Evolutionary conservation across 2,113 vertebrate species (phyloP).

Genomic region (Hylia prasina): DNA sequence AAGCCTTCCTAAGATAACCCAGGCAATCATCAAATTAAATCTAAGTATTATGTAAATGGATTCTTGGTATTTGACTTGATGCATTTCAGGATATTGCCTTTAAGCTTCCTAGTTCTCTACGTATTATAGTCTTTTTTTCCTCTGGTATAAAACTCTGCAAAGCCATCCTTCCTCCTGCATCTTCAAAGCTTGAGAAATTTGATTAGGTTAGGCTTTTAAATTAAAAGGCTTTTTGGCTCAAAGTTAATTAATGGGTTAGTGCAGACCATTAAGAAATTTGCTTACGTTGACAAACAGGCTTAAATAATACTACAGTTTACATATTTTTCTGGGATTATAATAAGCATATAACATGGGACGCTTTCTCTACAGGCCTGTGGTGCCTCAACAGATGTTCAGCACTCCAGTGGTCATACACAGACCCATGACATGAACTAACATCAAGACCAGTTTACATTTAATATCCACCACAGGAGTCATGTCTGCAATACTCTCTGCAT

Average conservation of each 20-base stretch:
- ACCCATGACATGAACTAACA: background rate
- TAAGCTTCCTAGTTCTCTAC: background rate
- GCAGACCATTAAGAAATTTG: background rate
- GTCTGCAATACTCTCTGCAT: rapidly evolving
- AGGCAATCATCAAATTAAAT: constrained; percentile 10
- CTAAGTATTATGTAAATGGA: background rate
- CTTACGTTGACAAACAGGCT: background rate
- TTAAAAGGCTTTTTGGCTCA: background rate
- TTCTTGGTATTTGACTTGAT: background rate
- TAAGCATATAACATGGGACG: background rate
- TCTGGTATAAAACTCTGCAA: background rate
- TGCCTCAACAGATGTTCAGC: background rate
- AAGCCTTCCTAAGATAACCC: background rate
- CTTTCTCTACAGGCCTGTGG: background rate
- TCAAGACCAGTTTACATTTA: background rate
- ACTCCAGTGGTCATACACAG: background rate
- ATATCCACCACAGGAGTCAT: background rate
- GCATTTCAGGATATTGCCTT: background rate
- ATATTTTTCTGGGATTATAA: background rate
- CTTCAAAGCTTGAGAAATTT: background rate
- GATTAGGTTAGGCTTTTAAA: background rate
- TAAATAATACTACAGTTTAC: background rate
- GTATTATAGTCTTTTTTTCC: background rate
- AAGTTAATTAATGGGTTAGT: background rate
- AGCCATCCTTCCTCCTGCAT: background rate